Evolutionary conservation across 2,113 vertebrate genomes (phyloP), one percentile per base, ranked within the genome.

Genomic region (Labeo rohita): DNA sequence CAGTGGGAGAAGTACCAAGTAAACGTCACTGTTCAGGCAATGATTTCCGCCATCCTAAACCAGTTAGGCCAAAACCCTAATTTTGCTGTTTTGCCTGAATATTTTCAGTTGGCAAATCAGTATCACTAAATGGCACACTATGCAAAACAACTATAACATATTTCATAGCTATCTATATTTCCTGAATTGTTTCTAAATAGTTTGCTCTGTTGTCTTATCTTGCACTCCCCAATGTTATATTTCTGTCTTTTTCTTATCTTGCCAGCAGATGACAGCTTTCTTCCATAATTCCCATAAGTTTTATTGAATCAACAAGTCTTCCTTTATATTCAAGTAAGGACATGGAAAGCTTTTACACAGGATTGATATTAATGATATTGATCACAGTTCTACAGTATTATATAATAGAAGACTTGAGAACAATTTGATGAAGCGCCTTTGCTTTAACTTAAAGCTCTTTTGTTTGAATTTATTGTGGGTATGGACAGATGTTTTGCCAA

Each of bases 271-370:
- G 39, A 77, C 7, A 21, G 47, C 79, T 52, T 36, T 43, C 12
- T 83, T 34, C 23, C 43, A 45, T 43, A 86, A 83, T 45, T 66
- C n/a, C 15, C 11, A 13, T 52, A 43, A 9, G 59, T 54, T 76
- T 49, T 39, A 73, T 34, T 28, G 43, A 75, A 59, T 59, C 28
- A 15, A 65, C 47, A 79, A 56, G 63, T 39, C 12, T 36, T 28
- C 80, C 23, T 21, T 79, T 54, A 68, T 87, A 59, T 87, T 66
- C 63, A 49, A 50, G 47, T 7, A 52, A 43, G 21, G n/a, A 81
- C 74, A 23, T 34, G 13, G n/a, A 36, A 36, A 21, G 16, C 7
- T 18, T 18, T 21, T 4, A 36, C 36, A 78, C 2, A 54, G 4
- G 16, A 78, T 10, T 72, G 36, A 43, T 43, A 72, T 43, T 47